Conservation (phyloP, 2,797 vertebrate genomes). For the Poecilia wingei region DNA sequence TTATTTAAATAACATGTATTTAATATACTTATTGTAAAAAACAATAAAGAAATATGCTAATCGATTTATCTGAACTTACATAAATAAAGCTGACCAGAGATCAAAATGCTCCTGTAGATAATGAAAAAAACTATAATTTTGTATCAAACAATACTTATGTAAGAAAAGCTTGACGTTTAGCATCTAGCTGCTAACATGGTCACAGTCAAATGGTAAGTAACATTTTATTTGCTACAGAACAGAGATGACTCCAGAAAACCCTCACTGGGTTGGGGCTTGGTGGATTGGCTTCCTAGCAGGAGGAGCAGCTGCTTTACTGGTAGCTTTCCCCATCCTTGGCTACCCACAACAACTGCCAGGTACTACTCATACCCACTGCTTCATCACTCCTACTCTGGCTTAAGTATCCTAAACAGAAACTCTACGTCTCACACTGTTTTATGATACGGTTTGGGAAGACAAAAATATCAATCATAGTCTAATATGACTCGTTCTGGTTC, state of each 20-base stretch:
- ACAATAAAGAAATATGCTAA: neutral
- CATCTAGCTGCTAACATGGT: neutral
- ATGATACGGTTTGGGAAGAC: neutral
- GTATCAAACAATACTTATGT: neutral
- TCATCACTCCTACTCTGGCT: neutral
- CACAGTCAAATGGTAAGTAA: neutral
- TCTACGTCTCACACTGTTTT: neutral
- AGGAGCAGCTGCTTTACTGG: conserved; percentile 85
- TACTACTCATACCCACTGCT: conserved; percentile 45
- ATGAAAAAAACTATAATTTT: neutral
- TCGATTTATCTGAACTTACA: neutral
- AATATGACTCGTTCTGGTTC: neutral
- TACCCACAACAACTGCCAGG: conserved; percentile 93
- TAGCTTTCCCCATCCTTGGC: conserved; percentile 90
- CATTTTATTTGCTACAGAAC: conserved; percentile 72
- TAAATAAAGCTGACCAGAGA: neutral
- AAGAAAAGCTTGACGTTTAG: neutral
- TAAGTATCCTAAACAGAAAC: neutral
- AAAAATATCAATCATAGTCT: neutral
- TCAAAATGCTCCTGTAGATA: neutral
- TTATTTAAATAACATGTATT: neutral
- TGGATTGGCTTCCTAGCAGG: conserved; percentile 93
- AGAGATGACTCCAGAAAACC: conserved; percentile 87
- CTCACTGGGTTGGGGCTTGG: conserved; percentile 95
- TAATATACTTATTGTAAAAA: neutral